phyloP scores from a whole-genome alignment of 2,113 vertebrate species.

The Microtus oregoni region DNA sequence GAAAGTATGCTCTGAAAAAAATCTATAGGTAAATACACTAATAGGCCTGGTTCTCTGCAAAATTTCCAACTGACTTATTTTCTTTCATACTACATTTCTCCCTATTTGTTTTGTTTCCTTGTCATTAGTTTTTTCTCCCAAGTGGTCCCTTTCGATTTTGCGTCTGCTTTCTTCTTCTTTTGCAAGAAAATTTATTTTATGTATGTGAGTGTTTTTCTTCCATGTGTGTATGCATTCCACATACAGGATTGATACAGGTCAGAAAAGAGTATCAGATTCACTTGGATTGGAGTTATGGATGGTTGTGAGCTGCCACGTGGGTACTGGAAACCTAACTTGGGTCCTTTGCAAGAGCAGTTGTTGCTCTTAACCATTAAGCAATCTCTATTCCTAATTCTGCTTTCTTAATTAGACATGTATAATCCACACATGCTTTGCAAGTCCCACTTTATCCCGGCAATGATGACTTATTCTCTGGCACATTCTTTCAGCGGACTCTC shows the following conservation, averaged over 20 bases:
- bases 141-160: neutral
- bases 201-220: neutral
- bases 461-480: neutral
- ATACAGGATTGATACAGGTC: neutral
- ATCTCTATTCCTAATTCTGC: neutral
- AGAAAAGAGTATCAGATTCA: neutral
- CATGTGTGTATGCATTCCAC: neutral
- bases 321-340: neutral
- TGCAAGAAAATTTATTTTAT: neutral
- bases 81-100: constrained; percentile 23
- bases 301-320: neutral
- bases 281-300: neutral
- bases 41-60: neutral
- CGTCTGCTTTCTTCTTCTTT: neutral
- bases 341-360: neutral
- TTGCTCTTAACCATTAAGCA: neutral
- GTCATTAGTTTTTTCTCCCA: neutral
- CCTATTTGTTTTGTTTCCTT: neutral
- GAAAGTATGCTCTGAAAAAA: neutral
- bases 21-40: neutral
- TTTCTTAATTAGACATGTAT: constrained; percentile 17
- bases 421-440: neutral
- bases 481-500: neutral
- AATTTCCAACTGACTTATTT: constrained; percentile 25
- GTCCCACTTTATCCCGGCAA: neutral